These are phyloP conservation scores for Grallaria varia DNA, from an alignment of 2,113 vertebrate genomes.

Conservation along the genomic window DNA sequence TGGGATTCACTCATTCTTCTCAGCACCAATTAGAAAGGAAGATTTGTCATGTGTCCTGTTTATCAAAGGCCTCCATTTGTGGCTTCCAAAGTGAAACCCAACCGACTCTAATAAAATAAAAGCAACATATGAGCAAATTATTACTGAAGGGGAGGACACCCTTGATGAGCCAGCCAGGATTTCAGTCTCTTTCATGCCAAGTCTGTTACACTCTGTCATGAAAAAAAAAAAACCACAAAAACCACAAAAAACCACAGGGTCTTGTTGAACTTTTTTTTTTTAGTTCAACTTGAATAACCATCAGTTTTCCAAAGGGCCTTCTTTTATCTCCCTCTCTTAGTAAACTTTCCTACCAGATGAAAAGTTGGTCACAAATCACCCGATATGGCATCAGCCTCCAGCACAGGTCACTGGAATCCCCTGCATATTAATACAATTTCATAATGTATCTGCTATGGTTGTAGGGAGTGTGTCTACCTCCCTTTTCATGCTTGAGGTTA, in stretches of 20 bases:
- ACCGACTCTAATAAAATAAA: neutral
- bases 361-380: neutral
- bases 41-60: neutral
- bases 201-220: neutral
- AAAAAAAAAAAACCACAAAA: too few species aligned
- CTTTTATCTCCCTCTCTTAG: neutral
- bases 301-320: neutral
- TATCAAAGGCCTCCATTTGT: neutral
- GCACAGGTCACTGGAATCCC: neutral
- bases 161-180: neutral
- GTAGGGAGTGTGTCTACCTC: neutral
- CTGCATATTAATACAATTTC: neutral
- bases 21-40: neutral
- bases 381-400: neutral
- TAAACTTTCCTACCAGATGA: neutral
- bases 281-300: neutral
- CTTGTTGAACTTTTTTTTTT: neutral
- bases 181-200: neutral
- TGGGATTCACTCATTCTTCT: neutral
- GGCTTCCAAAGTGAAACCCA: neutral
- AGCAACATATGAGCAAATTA: accelerated
- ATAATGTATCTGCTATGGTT: neutral
- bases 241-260: too few species aligned
- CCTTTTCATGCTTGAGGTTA: neutral
- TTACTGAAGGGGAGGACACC: neutral